A percentile compares a stretch with the other conserved stretches of the same genome.
These are phyloP conservation scores for Trichonephila clavata DNA, from an alignment of 1,140 invertebrate genomes.

Conservation along the genomic window DNA sequence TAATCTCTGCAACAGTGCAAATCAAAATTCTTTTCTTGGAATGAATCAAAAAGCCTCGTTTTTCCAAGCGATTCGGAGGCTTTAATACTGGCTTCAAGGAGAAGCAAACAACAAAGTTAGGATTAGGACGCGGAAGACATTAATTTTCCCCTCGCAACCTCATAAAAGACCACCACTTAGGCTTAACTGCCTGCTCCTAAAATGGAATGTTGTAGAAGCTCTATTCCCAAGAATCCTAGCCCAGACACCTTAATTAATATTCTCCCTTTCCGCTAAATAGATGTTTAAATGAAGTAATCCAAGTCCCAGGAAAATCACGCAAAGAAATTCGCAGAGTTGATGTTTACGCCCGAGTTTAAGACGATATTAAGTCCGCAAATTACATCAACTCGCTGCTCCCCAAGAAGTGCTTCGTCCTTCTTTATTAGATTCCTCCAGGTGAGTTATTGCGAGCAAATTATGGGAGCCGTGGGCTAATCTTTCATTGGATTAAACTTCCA, in stretches of 20 bases:
- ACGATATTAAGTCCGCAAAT: neutral
- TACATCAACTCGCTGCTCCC: neutral
- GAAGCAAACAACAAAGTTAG: too few species aligned
- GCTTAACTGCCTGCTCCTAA: neutral
- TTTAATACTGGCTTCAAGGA: too few species aligned
- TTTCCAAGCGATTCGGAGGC: too few species aligned
- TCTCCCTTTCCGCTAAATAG: neutral
- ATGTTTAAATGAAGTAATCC: neutral
- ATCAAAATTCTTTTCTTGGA: too few species aligned
- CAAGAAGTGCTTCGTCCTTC: neutral
- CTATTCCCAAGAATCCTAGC: neutral
- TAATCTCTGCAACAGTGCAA: too few species aligned
- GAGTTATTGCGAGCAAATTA: constrained; percentile 52
- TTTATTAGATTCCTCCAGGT: constrained; percentile 21
- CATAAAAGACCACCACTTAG: neutral
- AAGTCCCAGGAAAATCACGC: neutral
- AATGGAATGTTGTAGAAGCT: neutral
- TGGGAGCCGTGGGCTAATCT: constrained; percentile 28
- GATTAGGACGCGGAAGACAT: too few species aligned
- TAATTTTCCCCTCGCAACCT: neutral
- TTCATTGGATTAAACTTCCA: constrained; percentile 14
- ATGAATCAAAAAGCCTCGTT: too few species aligned
- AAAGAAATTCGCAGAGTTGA: neutral
- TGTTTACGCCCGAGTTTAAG: neutral
- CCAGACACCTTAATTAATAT: neutral